Evolutionary conservation across 2,888 invertebrate species (phyloP).

Genomic region (Pyrochroa serraticornis): DNA sequence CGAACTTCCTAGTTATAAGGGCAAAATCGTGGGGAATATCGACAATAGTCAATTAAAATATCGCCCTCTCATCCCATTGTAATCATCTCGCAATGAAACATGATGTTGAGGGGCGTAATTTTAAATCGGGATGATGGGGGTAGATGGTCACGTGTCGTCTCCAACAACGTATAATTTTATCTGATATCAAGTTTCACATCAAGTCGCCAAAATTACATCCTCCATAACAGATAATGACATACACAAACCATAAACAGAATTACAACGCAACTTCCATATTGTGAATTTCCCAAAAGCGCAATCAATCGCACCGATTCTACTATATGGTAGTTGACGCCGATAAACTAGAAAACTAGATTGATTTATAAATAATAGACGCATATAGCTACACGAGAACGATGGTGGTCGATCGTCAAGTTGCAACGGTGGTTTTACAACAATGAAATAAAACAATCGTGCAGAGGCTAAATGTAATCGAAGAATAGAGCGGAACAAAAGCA

Average conservation of each 20-base stretch:
- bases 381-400: background rate
- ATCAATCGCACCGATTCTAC: conserved; percentile 41
- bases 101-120: conserved; percentile 35
- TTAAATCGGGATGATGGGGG: conserved; percentile 33
- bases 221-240: conserved; percentile 2
- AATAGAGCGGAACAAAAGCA: conserved; percentile 47
- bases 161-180: conserved; percentile 18
- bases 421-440: conserved; percentile 15
- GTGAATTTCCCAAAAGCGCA: conserved; percentile 45
- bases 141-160: conserved; percentile 37
- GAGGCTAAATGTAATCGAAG: conserved; percentile 41
- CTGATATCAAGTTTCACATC: conserved; percentile 16
- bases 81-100: conserved; percentile 41
- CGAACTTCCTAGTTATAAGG: no score
- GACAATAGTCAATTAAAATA: conserved; percentile 48
- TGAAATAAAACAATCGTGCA: conserved; percentile 41
- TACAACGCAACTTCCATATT: conserved; percentile 33
- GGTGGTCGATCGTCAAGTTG: background rate
- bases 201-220: conserved; percentile 7
- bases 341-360: conserved; percentile 14
- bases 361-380: conserved; percentile 21
- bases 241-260: conserved; percentile 17
- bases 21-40: conserved; percentile 35
- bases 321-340: conserved; percentile 14
- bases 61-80: conserved; percentile 43